These are phyloP conservation scores for Aspidiotus destructor DNA, from an alignment of 2,888 invertebrate species.

Conservation along the genomic window DNA sequence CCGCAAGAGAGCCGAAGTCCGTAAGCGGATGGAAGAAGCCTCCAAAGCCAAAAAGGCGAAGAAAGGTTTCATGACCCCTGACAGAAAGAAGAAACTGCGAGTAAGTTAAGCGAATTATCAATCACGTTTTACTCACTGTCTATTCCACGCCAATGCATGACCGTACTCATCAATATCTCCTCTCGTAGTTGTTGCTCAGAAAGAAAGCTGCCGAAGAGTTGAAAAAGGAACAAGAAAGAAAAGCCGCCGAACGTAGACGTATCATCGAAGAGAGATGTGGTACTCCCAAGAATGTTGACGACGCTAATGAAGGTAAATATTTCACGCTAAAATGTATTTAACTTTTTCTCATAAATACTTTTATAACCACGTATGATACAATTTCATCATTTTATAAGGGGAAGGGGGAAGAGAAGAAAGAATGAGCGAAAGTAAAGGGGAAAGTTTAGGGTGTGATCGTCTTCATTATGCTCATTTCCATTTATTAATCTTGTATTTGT, in stretches of 20 bases:
- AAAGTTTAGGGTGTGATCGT: not conserved
- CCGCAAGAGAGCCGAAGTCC: slow-evolving; percentile 97
- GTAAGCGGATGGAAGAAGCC: slow-evolving; percentile 97
- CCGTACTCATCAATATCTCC: not conserved
- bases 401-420: too few species aligned
- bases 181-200: slow-evolving; percentile 84
- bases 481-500: slow-evolving; percentile 16
- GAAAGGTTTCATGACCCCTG: slow-evolving; percentile 99
- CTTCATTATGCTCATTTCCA: slow-evolving; percentile 14
- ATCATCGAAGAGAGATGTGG: slow-evolving; percentile 94
- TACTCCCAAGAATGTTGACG: slow-evolving; percentile 79
- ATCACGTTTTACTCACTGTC: not conserved
- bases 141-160: not conserved
- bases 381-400: too few species aligned
- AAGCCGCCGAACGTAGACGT: slow-evolving; percentile 94
- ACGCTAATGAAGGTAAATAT: slow-evolving; percentile 80
- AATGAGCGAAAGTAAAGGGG: not conserved
- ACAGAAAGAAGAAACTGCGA: slow-evolving; percentile 99
- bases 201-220: slow-evolving; percentile 99
- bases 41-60: slow-evolving; percentile 98
- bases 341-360: too few species aligned
- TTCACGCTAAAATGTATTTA: too few species aligned
- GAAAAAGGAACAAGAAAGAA: slow-evolving; percentile 98
- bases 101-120: slow-evolving; percentile 50
- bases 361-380: too few species aligned